Evolutionary conservation across 2,113 vertebrate genomes (phyloP).

Genomic region (Anarhynchus alexandrinus): DNA sequence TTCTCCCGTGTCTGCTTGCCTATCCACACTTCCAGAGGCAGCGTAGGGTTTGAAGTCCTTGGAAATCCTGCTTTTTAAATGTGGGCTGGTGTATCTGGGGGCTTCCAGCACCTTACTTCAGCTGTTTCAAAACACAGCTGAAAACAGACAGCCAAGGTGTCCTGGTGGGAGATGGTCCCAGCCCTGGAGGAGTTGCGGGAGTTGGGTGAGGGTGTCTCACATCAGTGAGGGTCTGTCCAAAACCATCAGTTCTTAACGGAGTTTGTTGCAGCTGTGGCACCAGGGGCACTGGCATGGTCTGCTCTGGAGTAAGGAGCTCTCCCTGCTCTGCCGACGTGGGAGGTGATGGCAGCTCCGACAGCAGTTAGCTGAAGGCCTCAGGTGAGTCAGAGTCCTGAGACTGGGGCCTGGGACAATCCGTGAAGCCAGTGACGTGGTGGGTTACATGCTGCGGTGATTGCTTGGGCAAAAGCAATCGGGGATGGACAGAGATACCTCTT

Average conservation of each 20-base stretch:
- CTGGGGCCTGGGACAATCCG: neutral
- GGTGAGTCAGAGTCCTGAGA: neutral
- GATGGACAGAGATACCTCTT: neutral
- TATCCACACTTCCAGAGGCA: neutral
- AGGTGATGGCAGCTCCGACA: neutral
- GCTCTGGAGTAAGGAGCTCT: neutral
- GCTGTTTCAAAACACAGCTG: neutral
- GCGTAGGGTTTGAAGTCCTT: neutral
- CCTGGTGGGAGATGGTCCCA: neutral
- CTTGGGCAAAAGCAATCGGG: neutral
- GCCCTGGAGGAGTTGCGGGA: accelerated
- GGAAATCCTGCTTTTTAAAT: neutral
- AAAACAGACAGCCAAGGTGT: accelerated
- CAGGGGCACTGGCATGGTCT: accelerated
- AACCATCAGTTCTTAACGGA: neutral
- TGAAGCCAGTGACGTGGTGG: neutral
- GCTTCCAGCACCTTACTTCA: neutral
- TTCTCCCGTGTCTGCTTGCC: neutral
- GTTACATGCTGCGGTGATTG: neutral
- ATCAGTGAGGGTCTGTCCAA: neutral
- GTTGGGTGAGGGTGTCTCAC: neutral
- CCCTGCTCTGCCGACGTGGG: neutral
- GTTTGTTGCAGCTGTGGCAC: neutral
- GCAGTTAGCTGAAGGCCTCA: neutral
- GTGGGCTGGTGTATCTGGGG: neutral